Evolutionary conservation across 2,888 invertebrate genomes (phyloP).

Genomic region (Meiosimyza decipiens): DNA sequence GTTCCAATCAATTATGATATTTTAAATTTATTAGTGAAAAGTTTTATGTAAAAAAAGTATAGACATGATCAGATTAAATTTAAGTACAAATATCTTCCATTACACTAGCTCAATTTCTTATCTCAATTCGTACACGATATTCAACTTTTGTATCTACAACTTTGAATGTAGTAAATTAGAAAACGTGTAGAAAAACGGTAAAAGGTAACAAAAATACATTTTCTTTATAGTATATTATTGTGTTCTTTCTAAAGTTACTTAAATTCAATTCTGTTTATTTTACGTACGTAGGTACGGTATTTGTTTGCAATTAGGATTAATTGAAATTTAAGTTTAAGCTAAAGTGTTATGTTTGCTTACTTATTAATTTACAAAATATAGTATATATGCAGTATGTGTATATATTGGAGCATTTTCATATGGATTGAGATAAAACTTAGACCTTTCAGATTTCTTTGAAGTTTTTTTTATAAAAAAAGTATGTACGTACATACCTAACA

Average conservation of each 20-base stretch:
- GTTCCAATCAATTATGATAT: too few relatives aligned
- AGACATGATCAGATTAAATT: constrained; percentile 1
- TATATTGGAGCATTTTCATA: too few relatives aligned
- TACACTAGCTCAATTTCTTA: not conserved
- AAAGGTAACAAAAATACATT: constrained; percentile 6
- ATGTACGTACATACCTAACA: too few relatives aligned
- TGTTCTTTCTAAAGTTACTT: not conserved
- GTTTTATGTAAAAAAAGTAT: not conserved
- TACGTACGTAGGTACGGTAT: too few relatives aligned
- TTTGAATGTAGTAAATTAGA: not conserved
- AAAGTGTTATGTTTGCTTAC: not conserved
- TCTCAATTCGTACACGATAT: too few relatives aligned
- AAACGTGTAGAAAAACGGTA: constrained; percentile 4
- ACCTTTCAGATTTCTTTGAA: too few relatives aligned
- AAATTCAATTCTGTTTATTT: not conserved
- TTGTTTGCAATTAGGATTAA: not conserved
- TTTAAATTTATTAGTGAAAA: too few relatives aligned
- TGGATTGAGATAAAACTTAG: too few relatives aligned
- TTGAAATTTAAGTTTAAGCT: not conserved
- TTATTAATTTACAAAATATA: not conserved
- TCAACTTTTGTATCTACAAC: not conserved
- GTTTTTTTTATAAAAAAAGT: too few relatives aligned
- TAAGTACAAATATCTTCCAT: not conserved
- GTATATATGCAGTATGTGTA: too few relatives aligned
- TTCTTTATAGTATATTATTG: not conserved